Conservation (phyloP, 1,140 invertebrate species). For the Penaeus chinensis region DNA sequence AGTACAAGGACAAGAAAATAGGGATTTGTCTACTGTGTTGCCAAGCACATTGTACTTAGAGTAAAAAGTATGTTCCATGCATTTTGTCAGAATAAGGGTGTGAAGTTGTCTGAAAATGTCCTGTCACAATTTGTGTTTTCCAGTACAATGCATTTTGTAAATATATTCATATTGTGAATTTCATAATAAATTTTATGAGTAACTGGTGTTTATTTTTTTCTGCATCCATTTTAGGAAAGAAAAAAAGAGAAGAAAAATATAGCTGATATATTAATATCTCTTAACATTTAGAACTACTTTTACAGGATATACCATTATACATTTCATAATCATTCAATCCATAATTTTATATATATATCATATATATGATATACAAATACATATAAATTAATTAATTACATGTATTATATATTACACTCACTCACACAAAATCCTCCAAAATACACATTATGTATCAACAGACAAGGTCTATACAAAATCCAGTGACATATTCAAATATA, state of each 20-base stretch:
- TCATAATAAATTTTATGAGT: slow-evolving; percentile 9
- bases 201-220: background rate
- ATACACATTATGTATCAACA: too few relatives aligned
- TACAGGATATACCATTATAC: background rate
- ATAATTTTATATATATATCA: background rate
- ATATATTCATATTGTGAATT: slow-evolving; percentile 34
- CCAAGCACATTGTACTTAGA: too few relatives aligned
- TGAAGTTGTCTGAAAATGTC: background rate
- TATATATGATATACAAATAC: too few relatives aligned
- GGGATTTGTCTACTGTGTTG: too few relatives aligned
- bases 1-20: too few relatives aligned
- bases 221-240: background rate
- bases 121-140: slow-evolving; percentile 21
- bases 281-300: background rate
- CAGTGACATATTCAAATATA: too few relatives aligned
- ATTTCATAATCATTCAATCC: background rate
- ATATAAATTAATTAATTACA: too few relatives aligned
- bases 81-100: too few relatives aligned
- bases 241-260: background rate
- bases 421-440: too few relatives aligned
- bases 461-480: too few relatives aligned
- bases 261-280: slow-evolving; percentile 12
- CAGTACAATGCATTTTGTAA: slow-evolving; percentile 38
- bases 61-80: too few relatives aligned
- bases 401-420: too few relatives aligned